Evolutionary conservation across 2,113 vertebrate species (phyloP), one percentile per base, ranked within the genome.

Genomic region (Lonchura striata): DNA sequence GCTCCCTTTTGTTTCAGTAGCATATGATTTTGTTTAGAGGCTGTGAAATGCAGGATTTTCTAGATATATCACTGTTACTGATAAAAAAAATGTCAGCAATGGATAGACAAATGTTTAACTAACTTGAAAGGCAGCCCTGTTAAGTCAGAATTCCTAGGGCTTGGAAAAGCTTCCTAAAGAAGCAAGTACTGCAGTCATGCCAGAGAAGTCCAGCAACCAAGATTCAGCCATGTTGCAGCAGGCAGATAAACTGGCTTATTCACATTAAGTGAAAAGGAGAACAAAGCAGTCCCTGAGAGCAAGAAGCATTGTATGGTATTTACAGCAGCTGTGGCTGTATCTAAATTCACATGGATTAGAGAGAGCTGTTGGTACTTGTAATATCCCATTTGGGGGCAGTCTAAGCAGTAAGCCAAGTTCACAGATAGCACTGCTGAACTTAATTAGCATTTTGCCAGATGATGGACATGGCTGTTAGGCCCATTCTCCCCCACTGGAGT

Each of bases 71-170:
- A n/a, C 22, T 42, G 18, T 46, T 66, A 44, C 12, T 3, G 2
- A n/a, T 22, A 61, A 84, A 46, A 74, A 78, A 65, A 3, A 56
- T 0, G 0, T 17, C 46, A 56, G 13, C 11, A 68, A 61, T 11
- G 7, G 19, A 39, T 3, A 63, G 44, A 44, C 2, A 53, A 54
- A 50, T 25, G 16, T 30, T 59, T 76, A 66, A 50, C 13, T 77
- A 35, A 56, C 19, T 69, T 69, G 23, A 86, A 68, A 86, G 16
- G 13, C 6, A 74, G 3, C 17, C 3, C 2, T 49, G 6, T n/a
- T 71, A 77, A 50, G 5, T 15, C 22, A 82, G 33, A 79, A 89
- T 86, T 77, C n/a, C 30, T 42, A 46, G 6, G 15, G 8, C 8
- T 65, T 37, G n/a, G 25, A 74, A 75, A 81, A 65, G 9, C 8